These are phyloP conservation scores for Drosophila borborema DNA, from an alignment of 2,888 invertebrate genomes.

Conservation along the genomic window DNA sequence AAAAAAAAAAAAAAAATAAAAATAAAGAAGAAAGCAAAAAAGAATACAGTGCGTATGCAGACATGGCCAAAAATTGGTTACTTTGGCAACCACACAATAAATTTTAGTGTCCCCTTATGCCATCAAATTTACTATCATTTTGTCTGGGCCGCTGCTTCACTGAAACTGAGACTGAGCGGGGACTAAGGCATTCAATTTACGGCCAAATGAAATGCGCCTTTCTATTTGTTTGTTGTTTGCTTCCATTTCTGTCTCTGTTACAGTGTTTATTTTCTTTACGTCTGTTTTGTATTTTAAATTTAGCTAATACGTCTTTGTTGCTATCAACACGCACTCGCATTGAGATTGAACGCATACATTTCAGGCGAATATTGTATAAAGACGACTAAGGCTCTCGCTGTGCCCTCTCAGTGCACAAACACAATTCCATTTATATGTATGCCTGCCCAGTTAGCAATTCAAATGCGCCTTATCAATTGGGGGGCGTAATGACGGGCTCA, in stretches of 20 bases:
- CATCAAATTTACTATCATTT: conserved; percentile 71
- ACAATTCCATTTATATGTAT: conserved; percentile 65
- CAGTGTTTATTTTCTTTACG: conserved; percentile 16
- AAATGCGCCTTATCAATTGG: conserved; percentile 61
- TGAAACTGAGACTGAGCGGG: conserved; percentile 36
- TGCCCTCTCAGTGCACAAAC: conserved; percentile 37
- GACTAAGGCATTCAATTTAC: conserved; percentile 72
- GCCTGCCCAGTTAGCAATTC: conserved; percentile 63
- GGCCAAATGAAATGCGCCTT: conserved; percentile 39
- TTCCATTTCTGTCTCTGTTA: neutral
- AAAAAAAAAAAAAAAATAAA: neutral
- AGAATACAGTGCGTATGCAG: conserved; percentile 25
- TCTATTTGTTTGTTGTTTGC: neutral
- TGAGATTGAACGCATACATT: conserved; percentile 60
- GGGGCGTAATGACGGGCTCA: conserved; percentile 25
- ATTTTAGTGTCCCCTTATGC: conserved; percentile 63
- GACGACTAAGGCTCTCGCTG: conserved; percentile 10
- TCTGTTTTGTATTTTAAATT: conserved; percentile 61
- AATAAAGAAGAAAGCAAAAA: neutral
- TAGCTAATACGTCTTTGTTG: conserved; percentile 67
- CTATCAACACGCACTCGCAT: conserved; percentile 29
- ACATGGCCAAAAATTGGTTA: conserved; percentile 34
- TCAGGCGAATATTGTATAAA: conserved; percentile 34
- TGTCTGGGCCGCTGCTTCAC: conserved; percentile 52
- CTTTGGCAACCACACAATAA: conserved; percentile 66